Percentiles rank a stretch among this genome's conserved stretches.
These are phyloP conservation scores for Schizopygopsis pylzovi DNA, from an alignment of 2,797 vertebrate species.

Conservation along the genomic window DNA sequence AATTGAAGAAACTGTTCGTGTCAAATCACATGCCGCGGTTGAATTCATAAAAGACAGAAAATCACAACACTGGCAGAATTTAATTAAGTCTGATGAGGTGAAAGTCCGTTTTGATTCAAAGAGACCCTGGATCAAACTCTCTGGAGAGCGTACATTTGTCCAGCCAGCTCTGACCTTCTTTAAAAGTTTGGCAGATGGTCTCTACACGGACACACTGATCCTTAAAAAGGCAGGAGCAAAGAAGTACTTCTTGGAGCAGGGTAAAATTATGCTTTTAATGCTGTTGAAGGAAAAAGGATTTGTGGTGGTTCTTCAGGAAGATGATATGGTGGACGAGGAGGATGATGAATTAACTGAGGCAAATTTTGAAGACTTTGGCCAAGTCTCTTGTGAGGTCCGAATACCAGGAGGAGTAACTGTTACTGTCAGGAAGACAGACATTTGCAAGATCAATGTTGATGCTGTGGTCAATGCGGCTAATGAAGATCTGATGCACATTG, in stretches of 20 bases:
- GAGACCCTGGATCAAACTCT: conserved; percentile 72
- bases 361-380: neutral
- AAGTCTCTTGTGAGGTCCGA: conserved; percentile 56
- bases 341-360: conserved; percentile 35
- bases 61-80: conserved; percentile 45
- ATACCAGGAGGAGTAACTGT: conserved; percentile 73
- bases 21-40: conserved; percentile 66
- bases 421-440: conserved; percentile 74
- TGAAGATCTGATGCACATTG: conserved; percentile 77
- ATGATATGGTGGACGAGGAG: conserved; percentile 51
- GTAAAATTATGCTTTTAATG: conserved; percentile 58
- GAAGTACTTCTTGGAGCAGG: conserved; percentile 76
- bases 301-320: conserved; percentile 75
- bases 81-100: conserved; percentile 66
- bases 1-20: conserved; percentile 66
- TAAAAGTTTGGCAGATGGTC: conserved; percentile 52
- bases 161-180: conserved; percentile 61
- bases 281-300: conserved; percentile 71
- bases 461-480: conserved; percentile 83
- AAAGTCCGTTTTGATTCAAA: conserved; percentile 65
- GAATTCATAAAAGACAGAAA: conserved; percentile 78
- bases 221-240: conserved; percentile 84
- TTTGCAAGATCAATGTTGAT: conserved; percentile 76
- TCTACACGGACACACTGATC: conserved; percentile 68
- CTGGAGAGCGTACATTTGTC: conserved; percentile 76